Conservation (phyloP, 2,888 invertebrate genomes). For the Hydrotaea cyrtoneurina region DNA sequence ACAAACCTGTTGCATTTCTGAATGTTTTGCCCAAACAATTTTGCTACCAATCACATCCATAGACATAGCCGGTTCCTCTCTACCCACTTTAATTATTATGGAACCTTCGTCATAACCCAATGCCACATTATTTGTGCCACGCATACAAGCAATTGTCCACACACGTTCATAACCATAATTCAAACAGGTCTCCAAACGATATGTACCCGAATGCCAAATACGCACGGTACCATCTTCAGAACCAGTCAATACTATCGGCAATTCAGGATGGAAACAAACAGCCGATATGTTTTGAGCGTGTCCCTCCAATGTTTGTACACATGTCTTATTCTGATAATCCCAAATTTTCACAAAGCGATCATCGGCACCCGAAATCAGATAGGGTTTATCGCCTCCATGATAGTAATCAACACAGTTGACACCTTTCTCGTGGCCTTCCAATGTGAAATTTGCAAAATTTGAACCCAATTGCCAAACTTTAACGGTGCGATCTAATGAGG, state of each 20-base stretch:
- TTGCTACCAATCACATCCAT: constrained; percentile 99
- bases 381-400: constrained; percentile 99
- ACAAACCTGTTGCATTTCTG: constrained; percentile 93
- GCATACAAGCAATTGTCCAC: constrained; percentile 96
- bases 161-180: constrained; percentile 99
- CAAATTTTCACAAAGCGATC: constrained; percentile 99
- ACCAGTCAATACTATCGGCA: constrained; percentile 97
- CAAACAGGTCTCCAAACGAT: constrained; percentile 96
- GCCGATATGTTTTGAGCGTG: constrained; percentile 98
- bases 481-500: constrained; percentile 98
- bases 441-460: constrained; percentile 97
- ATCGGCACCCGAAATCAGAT: constrained; percentile 98
- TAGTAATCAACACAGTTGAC: constrained; percentile 99
- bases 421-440: constrained; percentile 99
- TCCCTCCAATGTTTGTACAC: constrained; percentile 98
- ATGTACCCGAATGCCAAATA: constrained; percentile 99
- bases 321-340: constrained; percentile 99
- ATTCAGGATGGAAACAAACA: constrained; percentile 98
- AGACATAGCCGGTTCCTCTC: constrained; percentile 99
- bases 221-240: constrained; percentile 99
- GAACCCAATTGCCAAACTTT: constrained; percentile 99
- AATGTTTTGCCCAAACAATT: constrained; percentile 99
- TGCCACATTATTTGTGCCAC: constrained; percentile 97
- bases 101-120: constrained; percentile 86
- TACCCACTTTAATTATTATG: constrained; percentile 84